Evolutionary conservation across 2,113 vertebrate species (phyloP), one percentile per base, ranked within the genome.

Genomic region (Ictalurus furcatus): DNA sequence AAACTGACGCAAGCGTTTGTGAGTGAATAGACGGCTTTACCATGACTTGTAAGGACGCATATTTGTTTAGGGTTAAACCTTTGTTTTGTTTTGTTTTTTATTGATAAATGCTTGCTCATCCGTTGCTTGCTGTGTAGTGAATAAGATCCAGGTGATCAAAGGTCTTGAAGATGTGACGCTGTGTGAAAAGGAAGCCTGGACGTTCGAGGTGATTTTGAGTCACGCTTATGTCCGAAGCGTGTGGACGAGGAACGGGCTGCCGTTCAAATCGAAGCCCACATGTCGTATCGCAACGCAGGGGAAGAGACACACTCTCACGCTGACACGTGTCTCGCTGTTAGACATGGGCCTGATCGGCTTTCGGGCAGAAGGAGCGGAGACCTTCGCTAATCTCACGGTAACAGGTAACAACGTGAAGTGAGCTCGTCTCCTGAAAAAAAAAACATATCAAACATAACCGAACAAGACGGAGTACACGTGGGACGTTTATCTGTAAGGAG

Each of bases 321-420:
- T 99, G 6, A 97, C 92, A 0, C 93, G 92, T 0, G 94, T 97
- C 91, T 91, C 92, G 16, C 92, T 96, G 1, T 96, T 96, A 85
- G 97, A 99, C 12, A 92, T 96, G 0, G 98, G 97, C 21, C 85
- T 97, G 63, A 92, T 98, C 78, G 93, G 95, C 65, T 99, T 99
- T 92, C 95, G 96, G 90, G 96, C 97, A 0, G 96, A 97, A 3
- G 96, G 96, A 3, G 90, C 98, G 58, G 95, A 95, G 81, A 97
- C 97, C 0, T 96, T 97, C 0, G 96, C 96, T 0, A 94, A 23
- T 87, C 97, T 99, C 1, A 92, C 89, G 0, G 97, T 99, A 87
- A 97, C 80, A 93, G 98, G 98, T 99, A 95, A 48, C 59, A 63
- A 11, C 73, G 25, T 40, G 65, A 48, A 21, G 21, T 25, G 25